These are phyloP conservation scores for Brachionus plicatilis DNA, from an alignment of 1,140 invertebrate species.

Conservation along the genomic window DNA sequence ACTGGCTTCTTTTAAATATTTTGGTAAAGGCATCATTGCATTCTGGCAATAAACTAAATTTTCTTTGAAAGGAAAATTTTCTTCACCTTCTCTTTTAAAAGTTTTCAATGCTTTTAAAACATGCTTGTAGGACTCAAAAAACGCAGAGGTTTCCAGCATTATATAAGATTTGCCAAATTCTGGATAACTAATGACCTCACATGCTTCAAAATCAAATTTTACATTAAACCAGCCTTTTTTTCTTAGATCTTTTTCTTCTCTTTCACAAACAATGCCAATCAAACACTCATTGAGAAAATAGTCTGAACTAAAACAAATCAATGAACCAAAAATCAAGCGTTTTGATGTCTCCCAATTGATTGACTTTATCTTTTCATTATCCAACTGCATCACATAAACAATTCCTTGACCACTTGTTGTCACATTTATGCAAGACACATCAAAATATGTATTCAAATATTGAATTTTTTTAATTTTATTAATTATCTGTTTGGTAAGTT, in stretches of 20 bases:
- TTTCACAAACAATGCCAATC: slow-evolving; percentile 5
- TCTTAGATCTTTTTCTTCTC: background rate
- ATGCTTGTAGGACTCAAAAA: slow-evolving; percentile 58
- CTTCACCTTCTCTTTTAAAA: slow-evolving; percentile 16
- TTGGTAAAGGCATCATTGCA: background rate
- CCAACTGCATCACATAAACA: slow-evolving; percentile 42
- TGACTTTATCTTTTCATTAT: slow-evolving; percentile 33
- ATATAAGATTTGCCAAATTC: background rate
- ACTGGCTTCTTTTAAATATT: slow-evolving; percentile 2
- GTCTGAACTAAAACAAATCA: slow-evolving; percentile 28
- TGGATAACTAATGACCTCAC: background rate
- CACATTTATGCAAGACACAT: background rate
- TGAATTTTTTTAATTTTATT: slow-evolving; percentile 1
- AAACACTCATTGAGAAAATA: slow-evolving; percentile 21
- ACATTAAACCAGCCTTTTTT: slow-evolving; percentile 1
- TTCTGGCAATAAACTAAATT: slow-evolving; percentile 45
- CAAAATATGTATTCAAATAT: slow-evolving; percentile 27
- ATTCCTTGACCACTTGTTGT: slow-evolving; percentile 32
- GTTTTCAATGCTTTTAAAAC: slow-evolving; percentile 50
- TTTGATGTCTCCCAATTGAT: slow-evolving; percentile 52
- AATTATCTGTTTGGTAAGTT: background rate
- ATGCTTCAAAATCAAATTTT: background rate
- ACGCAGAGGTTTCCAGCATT: slow-evolving; percentile 58
- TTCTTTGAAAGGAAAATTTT: slow-evolving; percentile 51
- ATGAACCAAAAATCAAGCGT: slow-evolving; percentile 62